A percentile compares a stretch with the other conserved stretches of the same genome.
Evolutionary conservation across 1,140 invertebrate genomes (phyloP).

Genomic region (Paramacrobiotus metropolitanus): DNA sequence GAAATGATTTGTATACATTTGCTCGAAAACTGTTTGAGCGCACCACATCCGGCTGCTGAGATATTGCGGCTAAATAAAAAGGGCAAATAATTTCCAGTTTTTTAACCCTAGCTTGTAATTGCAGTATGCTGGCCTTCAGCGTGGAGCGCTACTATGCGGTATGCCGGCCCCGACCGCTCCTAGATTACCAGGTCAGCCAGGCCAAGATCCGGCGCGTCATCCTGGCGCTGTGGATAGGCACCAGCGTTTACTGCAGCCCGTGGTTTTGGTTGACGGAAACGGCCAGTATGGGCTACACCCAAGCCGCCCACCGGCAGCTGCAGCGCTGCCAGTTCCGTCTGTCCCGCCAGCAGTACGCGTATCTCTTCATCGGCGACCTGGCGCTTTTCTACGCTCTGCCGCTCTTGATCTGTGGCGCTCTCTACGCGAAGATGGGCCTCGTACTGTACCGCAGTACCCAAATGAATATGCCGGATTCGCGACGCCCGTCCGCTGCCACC

Average conservation of each 20-base stretch:
- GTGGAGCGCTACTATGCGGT: slow-evolving; percentile 35
- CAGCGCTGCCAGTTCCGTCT: slow-evolving; percentile 28
- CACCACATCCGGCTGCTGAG: no score
- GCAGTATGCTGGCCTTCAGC: slow-evolving; percentile 36
- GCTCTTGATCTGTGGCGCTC: slow-evolving; percentile 24
- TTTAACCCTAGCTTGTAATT: background rate
- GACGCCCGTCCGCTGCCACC: background rate
- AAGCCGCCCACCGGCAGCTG: slow-evolving; percentile 14
- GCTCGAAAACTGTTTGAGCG: no score
- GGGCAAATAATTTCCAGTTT: background rate
- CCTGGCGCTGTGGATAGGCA: slow-evolving; percentile 31
- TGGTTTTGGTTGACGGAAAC: slow-evolving; percentile 28
- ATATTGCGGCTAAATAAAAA: no score
- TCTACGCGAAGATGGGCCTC: background rate
- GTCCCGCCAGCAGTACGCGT: slow-evolving; percentile 19
- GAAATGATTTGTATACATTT: no score
- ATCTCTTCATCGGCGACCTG: slow-evolving; percentile 30
- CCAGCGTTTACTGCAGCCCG: slow-evolving; percentile 28
- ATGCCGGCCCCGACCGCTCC: slow-evolving; percentile 26
- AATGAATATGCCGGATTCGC: background rate
- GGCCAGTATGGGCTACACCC: background rate
- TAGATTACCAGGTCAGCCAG: slow-evolving; percentile 32
- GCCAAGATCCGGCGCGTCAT: slow-evolving; percentile 32
- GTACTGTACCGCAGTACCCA: background rate
- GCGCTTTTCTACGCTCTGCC: slow-evolving; percentile 35